These are phyloP conservation scores for Drosophila pegasa DNA, from an alignment of 2,888 invertebrate genomes.

Conservation along the genomic window DNA sequence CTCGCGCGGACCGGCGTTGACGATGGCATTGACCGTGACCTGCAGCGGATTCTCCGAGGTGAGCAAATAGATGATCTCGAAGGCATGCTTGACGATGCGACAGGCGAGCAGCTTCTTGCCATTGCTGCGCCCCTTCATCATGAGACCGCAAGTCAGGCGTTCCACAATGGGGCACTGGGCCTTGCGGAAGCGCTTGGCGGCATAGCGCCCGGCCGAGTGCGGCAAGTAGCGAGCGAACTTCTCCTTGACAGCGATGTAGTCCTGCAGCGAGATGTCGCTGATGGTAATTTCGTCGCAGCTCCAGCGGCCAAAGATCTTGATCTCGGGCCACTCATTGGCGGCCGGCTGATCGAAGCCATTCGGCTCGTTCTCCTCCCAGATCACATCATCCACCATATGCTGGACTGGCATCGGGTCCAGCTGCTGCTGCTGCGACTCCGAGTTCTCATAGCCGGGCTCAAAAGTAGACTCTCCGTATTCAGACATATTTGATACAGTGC, in stretches of 20 bases:
- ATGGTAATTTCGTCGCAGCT: conserved; percentile 99
- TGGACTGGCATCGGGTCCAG: background rate
- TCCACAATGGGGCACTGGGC: conserved; percentile 99
- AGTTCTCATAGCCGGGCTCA: conserved; percentile 7
- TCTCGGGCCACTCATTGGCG: conserved; percentile 93
- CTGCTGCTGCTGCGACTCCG: conserved; percentile 18
- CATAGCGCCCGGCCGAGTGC: conserved; percentile 98
- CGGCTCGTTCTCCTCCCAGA: conserved; percentile 41
- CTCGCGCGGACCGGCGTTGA: conserved; percentile 99
- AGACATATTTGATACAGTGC: conserved; percentile 24
- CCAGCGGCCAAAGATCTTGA: conserved; percentile 98
- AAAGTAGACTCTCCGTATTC: conserved; percentile 14
- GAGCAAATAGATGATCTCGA: conserved; percentile 87
- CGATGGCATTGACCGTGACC: conserved; percentile 89
- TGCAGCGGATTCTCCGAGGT: conserved; percentile 58
- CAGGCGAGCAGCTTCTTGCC: conserved; percentile 99
- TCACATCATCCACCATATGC: conserved; percentile 8
- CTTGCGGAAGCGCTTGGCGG: conserved; percentile 98
- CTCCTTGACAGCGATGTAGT: conserved; percentile 98
- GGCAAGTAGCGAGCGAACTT: conserved; percentile 99
- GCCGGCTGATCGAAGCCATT: background rate
- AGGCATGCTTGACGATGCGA: conserved; percentile 99
- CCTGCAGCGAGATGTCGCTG: conserved; percentile 98
- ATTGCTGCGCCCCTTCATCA: conserved; percentile 99
- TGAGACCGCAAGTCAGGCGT: conserved; percentile 97